Evolutionary conservation across 2,797 vertebrate species (phyloP), one percentile per base, ranked within the genome.

Genomic region (Lacerta bilineata): DNA sequence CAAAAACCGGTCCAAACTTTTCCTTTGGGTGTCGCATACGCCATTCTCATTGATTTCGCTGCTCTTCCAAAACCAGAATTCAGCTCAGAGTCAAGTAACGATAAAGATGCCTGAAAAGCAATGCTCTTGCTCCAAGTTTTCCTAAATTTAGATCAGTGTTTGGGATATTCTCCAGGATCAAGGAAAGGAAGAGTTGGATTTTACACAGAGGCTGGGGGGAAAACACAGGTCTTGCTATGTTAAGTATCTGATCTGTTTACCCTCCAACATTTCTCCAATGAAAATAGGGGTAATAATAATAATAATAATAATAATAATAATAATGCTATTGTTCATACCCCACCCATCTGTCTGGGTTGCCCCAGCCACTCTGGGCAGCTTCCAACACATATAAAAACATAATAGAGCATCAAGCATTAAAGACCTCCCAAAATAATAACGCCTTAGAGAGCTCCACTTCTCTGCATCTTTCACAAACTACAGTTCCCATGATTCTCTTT

Each of bases 41-140:
- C 15, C 86, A 59, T 9, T 43, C 5, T 80, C 36, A 87, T 93
- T 46, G 74, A 87, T 69, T 46, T 87, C 18, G 3, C 23, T 3
- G 6, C 17, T 43, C 15, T 79, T 74, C 59, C 85, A 2, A 20
- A 7, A 2, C 61, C 83, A 92, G 68, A 88, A 90, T 91, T 92
- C 94, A 89, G 91, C 91, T 94, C 93, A 93, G 91, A 91, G 90
- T 86, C 79, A 87, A 94, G 92, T 91, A 91, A 92, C 92, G 81
- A 94, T 91, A 89, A 91, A 95, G 92, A 88, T 85, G 23, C 81
- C 72, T 91, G 90, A 43, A 91, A 93, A 92, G 91, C 1, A 1
- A 92, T 89, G 95, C 95, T 90, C 61, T 88, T 36, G 79, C 88
- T 77, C 86, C 79, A 92, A 89, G 84, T 75, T 59, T 83, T 79